Evolutionary conservation across 2,113 vertebrate genomes (phyloP).

Genomic region (Fulica atra): DNA sequence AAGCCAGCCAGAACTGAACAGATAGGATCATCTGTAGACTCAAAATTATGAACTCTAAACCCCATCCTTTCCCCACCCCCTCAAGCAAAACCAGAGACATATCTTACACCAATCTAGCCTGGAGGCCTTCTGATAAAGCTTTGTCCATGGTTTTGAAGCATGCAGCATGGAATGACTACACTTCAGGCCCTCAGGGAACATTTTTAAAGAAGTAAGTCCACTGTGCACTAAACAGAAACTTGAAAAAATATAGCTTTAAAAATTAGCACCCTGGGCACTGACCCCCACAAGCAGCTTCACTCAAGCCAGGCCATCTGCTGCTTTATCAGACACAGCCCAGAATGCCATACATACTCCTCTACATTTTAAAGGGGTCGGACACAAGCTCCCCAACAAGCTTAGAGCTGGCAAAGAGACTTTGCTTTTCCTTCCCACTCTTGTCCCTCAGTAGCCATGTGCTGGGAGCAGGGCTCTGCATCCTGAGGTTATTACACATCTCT

Average conservation of each 20-base stretch:
- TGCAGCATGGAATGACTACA: background rate
- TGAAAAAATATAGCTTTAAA: background rate
- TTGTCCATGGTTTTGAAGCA: background rate
- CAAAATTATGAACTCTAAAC: background rate
- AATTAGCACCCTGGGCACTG: background rate
- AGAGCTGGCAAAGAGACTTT: background rate
- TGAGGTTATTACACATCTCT: constrained; percentile 10
- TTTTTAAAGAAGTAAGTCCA: background rate
- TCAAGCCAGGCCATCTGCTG: background rate
- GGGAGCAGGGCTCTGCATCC: background rate
- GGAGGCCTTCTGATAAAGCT: background rate
- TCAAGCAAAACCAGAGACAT: background rate
- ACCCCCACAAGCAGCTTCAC: background rate
- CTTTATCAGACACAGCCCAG: background rate
- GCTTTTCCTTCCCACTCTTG: background rate
- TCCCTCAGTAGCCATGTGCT: background rate
- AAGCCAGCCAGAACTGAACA: background rate
- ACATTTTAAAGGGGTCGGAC: background rate
- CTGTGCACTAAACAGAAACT: background rate
- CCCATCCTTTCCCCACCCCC: background rate
- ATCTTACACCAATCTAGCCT: background rate
- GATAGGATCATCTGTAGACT: background rate
- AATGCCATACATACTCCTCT: background rate
- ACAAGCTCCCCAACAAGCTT: background rate
- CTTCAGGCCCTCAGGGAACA: background rate